Conservation (phyloP, 2,888 invertebrate species). For the Mesorhabditis spiculigera region DNA sequence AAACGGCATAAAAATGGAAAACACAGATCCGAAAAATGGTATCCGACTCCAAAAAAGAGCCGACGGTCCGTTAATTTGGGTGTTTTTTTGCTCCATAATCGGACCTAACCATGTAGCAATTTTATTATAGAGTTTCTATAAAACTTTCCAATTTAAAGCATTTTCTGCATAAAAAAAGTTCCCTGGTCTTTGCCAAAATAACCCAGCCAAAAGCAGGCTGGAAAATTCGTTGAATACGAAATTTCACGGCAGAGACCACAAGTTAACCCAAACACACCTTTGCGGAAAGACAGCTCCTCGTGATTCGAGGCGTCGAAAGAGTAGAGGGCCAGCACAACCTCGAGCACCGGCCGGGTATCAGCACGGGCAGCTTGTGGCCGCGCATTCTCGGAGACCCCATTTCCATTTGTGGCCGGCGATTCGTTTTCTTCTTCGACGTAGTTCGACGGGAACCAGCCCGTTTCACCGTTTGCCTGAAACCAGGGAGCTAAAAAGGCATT, state of each 20-base stretch:
- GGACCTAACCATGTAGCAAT: too few relatives aligned
- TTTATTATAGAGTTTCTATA: too few relatives aligned
- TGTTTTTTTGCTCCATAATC: too few relatives aligned
- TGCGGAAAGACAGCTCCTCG: conserved; percentile 49
- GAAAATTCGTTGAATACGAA: not conserved
- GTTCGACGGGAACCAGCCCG: conserved; percentile 96
- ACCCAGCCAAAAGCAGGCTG: too few relatives aligned
- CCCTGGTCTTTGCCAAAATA: too few relatives aligned
- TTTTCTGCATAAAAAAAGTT: too few relatives aligned
- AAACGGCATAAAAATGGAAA: too few relatives aligned
- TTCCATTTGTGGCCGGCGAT: conserved; percentile 21
- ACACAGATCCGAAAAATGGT: too few relatives aligned
- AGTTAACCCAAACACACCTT: conserved; percentile 22
- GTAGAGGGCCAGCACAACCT: conserved; percentile 48
- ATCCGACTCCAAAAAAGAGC: too few relatives aligned
- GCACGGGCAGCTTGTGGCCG: not conserved
- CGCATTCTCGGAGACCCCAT: conserved; percentile 23
- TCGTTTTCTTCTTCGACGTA: conserved; percentile 70
- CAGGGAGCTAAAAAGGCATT: conserved; percentile 3
- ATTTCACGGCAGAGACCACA: not conserved
- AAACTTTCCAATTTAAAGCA: too few relatives aligned
- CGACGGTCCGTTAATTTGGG: too few relatives aligned
- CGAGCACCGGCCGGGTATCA: conserved; percentile 3
- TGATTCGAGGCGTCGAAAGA: conserved; percentile 71
- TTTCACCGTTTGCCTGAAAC: conserved; percentile 65